These are phyloP conservation scores for Campoplex nolae DNA, from an alignment of 2,888 invertebrate genomes.

Conservation along the genomic window DNA sequence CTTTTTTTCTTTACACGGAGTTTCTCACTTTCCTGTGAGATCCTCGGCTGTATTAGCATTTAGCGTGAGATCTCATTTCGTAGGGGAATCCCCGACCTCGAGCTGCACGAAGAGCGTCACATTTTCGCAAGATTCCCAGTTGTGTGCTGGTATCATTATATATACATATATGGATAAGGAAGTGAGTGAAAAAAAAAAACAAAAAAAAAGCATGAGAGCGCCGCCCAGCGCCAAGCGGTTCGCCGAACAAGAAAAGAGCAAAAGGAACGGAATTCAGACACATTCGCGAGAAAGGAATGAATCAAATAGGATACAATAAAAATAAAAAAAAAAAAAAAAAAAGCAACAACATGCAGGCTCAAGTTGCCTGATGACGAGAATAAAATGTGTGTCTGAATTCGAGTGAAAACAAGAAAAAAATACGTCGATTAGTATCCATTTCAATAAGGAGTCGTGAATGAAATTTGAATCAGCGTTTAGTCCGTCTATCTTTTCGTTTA, in stretches of 20 bases:
- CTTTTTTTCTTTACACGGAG: slow-evolving; percentile 1
- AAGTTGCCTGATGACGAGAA: background rate
- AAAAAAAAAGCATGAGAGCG: slow-evolving; percentile 15
- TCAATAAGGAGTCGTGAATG: background rate
- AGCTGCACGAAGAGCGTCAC: slow-evolving; percentile 26
- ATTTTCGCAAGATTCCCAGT: slow-evolving; percentile 14
- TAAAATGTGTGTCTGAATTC: background rate
- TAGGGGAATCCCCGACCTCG: slow-evolving; percentile 52
- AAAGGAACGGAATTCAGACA: slow-evolving; percentile 17
- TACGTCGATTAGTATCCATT: background rate
- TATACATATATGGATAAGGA: background rate
- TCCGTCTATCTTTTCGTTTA: background rate
- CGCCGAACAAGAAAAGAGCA: slow-evolving; percentile 1
- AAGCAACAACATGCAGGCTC: background rate
- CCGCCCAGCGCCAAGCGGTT: background rate
- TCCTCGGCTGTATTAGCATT: slow-evolving; percentile 68
- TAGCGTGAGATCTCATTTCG: slow-evolving; percentile 71
- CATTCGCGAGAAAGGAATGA: background rate
- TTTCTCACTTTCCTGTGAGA: slow-evolving; percentile 30
- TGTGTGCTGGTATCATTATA: slow-evolving; percentile 1
- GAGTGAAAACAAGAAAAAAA: background rate
- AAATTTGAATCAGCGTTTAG: background rate
- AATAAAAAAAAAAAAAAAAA: background rate
- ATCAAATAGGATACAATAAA: background rate
- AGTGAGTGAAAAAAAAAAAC: slow-evolving; percentile 40